Evolutionary conservation across 2,113 vertebrate species (phyloP).

Genomic region (Ranitomeya variabilis): DNA sequence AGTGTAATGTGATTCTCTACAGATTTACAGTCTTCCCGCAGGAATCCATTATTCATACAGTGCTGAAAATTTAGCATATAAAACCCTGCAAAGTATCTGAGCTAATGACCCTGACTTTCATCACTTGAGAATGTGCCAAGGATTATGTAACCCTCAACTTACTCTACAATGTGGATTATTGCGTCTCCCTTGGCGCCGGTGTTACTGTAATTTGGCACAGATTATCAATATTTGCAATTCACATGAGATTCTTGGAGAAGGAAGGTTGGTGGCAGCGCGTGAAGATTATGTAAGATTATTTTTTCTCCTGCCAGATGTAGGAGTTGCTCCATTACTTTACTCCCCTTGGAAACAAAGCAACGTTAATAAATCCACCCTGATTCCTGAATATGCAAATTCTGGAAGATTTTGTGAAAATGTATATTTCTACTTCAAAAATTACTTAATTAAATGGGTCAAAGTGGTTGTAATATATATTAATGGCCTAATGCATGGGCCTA

Average conservation of each 20-base stretch:
- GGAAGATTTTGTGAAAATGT: neutral
- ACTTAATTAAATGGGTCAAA: neutral
- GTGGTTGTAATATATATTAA: neutral
- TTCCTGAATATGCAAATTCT: neutral
- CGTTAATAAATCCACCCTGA: neutral
- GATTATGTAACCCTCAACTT: conserved; percentile 33
- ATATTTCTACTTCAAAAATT: neutral
- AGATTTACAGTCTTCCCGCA: neutral
- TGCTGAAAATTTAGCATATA: neutral
- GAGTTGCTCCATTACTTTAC: neutral
- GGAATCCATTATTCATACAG: neutral
- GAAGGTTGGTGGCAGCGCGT: neutral
- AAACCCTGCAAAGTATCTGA: conserved; percentile 15
- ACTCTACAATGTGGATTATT: conserved; percentile 32
- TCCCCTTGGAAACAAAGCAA: neutral
- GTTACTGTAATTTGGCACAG: conserved; percentile 29
- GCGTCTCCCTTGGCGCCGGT: neutral
- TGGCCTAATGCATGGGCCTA: neutral
- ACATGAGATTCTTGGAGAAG: conserved; percentile 2
- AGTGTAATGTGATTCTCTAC: neutral
- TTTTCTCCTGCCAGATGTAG: neutral
- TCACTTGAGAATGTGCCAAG: conserved; percentile 18
- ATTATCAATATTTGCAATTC: conserved; percentile 15
- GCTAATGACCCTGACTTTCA: conserved; percentile 30
- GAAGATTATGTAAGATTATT: conserved; percentile 2